Evolutionary conservation across 2,113 vertebrate genomes (phyloP), one percentile per base, ranked within the genome.

Genomic region (Eolophus roseicapilla): DNA sequence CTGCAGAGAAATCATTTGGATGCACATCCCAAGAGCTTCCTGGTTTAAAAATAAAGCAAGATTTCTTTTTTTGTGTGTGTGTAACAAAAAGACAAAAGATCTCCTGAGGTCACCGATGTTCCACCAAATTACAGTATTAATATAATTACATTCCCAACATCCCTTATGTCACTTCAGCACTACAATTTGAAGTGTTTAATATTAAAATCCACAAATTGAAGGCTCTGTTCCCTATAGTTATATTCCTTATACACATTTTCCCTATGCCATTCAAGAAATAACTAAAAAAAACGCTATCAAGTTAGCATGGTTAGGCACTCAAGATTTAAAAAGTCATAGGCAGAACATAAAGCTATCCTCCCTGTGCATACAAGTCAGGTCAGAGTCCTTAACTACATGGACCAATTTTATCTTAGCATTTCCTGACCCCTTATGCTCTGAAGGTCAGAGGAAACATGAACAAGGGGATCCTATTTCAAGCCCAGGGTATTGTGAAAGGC

Each of bases 361-460:
- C 50, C 33, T 57, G 35, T 28, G 29, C 4, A 2, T 8, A 39
- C 0, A 0, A 0, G 0, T 7, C 9, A 25, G 18, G 49, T 50
- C 47, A 57, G 11, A 73, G 46, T 50, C 80, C 65, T 75, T 39
- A 63, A 52, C 43, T 60, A 60, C 13, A 81, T 0, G 1, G 37
- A 67, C 25, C 29, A 18, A 14, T 50, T 91, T 43, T 17, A 52
- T 18, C 71, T 59, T 65, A 70, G 63, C 59, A 17, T 31, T 43
- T 86, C 41, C 53, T 53, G 15, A 27, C 29, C 57, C 47, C 17
- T 73, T 71, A 49, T 83, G 29, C 50, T 53, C 53, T 11, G 43
- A 90, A 83, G 28, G 49, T 43, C 33, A 87, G 41, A 74, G 14
- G 24, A 44, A 91, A 71, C 4, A 53, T 0, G 1, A 81, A 75